Evolutionary conservation across 2,797 vertebrate species (phyloP).

Genomic region (Pangasius macronema): DNA sequence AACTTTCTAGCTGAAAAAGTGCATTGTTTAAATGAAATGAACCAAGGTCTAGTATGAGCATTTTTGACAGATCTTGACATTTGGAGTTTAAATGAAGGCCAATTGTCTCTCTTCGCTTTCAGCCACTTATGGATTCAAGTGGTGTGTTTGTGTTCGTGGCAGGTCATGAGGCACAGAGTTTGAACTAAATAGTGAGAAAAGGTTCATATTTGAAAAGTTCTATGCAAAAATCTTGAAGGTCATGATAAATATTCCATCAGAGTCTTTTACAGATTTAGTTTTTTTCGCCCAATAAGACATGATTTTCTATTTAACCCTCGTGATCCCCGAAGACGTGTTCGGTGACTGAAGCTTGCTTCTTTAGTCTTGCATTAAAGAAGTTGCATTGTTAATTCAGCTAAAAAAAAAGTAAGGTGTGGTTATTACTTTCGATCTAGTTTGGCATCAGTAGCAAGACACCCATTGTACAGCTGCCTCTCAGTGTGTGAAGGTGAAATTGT

Average conservation of each 20-base stretch:
- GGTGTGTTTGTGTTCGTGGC: constrained; percentile 1
- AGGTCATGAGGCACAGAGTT: constrained; percentile 1
- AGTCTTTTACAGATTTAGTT: background rate
- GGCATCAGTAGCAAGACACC: no score
- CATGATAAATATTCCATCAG: constrained; percentile 7
- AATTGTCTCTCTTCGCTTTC: constrained; percentile 23
- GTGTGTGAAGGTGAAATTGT: background rate
- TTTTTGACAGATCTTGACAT: constrained; percentile 20
- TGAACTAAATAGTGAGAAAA: constrained; percentile 10
- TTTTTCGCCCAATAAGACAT: background rate
- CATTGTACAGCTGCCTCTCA: background rate
- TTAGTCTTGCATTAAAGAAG: background rate
- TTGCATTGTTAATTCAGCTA: background rate
- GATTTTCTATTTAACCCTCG: background rate
- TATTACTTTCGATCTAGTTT: background rate
- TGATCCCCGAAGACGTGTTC: background rate
- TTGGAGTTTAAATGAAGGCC: constrained; percentile 12
- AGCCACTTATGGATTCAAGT: background rate
- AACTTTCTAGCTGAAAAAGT: background rate
- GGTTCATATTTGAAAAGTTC: background rate
- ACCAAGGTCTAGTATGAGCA: constrained; percentile 4
- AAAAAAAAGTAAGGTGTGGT: background rate
- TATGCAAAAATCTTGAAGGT: background rate
- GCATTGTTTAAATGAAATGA: background rate
- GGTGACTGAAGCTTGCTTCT: background rate